phyloP scores from a whole-genome alignment of 2,888 invertebrate genomes.

The Melieria crassipennis region DNA sequence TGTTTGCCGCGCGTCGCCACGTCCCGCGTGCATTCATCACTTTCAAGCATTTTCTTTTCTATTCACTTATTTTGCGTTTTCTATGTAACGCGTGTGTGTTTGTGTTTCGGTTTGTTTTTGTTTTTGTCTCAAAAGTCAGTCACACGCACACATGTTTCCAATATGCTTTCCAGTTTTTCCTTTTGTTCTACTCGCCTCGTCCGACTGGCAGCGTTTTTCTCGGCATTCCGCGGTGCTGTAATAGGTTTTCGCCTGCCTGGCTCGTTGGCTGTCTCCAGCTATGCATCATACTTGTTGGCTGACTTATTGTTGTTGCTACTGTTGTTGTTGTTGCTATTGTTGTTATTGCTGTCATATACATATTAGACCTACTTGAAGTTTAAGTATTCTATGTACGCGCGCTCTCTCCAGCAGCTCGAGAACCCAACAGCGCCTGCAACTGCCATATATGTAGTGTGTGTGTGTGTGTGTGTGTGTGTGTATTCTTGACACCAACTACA shows the following conservation, averaged over 20 bases:
- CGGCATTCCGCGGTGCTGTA: not conserved
- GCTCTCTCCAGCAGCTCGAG: too few species aligned
- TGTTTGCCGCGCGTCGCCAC: too few species aligned
- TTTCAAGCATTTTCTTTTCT: too few species aligned
- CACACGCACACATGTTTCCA: constrained; percentile 20
- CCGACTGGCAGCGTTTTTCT: not conserved
- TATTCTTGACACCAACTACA: too few species aligned
- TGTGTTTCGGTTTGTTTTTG: not conserved
- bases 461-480: too few species aligned
- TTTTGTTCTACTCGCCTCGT: not conserved
- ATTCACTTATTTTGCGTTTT: not conserved
- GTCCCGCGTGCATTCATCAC: too few species aligned
- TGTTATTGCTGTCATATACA: not conserved
- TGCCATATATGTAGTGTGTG: too few species aligned
- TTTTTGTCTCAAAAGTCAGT: not conserved
- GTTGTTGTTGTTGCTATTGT: not conserved
- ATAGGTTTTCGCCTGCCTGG: not conserved
- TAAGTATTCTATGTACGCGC: too few species aligned
- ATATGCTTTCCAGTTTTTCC: constrained; percentile 19
- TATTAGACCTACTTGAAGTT: constrained; percentile 30
- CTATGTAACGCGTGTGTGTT: not conserved
- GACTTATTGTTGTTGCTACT: not conserved
- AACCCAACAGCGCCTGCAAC: too few species aligned
- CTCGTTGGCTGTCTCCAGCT: not conserved
- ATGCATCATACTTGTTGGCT: not conserved